These are phyloP conservation scores for Melitaea cinxia DNA, from an alignment of 1,140 invertebrate genomes.

Conservation along the genomic window DNA sequence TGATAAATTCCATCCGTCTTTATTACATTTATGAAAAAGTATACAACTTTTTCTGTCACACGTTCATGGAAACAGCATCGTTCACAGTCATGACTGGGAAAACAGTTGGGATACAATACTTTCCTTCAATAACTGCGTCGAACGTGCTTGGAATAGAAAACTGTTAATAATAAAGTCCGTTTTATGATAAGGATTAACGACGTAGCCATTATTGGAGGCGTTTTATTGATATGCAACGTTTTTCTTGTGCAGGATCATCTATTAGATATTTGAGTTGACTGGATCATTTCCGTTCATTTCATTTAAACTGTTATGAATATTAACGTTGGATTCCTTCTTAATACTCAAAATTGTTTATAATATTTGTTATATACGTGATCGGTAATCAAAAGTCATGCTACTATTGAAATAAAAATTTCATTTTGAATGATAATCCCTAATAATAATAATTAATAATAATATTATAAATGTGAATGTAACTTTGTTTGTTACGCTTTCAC, in stretches of 20 bases:
- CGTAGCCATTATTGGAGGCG: constrained; percentile 20
- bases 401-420: too few relatives aligned
- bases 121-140: constrained; percentile 36
- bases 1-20: too few relatives aligned
- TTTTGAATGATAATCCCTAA: too few relatives aligned
- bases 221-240: constrained; percentile 17
- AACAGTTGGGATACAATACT: constrained; percentile 19
- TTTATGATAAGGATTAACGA: constrained; percentile 33
- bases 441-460: too few relatives aligned
- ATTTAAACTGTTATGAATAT: not conserved
- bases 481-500: too few relatives aligned
- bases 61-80: constrained; percentile 15
- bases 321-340: too few relatives aligned
- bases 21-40: not conserved
- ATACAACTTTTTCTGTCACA: not conserved
- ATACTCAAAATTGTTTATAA: too few relatives aligned
- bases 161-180: constrained; percentile 22
- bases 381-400: too few relatives aligned
- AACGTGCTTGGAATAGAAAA: constrained; percentile 31
- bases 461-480: too few relatives aligned
- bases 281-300: not conserved
- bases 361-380: too few relatives aligned
- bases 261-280: not conserved
- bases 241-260: constrained; percentile 8
- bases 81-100: constrained; percentile 17